These are phyloP conservation scores for Spicauda simplicius DNA, from an alignment of 2,888 invertebrate genomes.

Conservation along the genomic window DNA sequence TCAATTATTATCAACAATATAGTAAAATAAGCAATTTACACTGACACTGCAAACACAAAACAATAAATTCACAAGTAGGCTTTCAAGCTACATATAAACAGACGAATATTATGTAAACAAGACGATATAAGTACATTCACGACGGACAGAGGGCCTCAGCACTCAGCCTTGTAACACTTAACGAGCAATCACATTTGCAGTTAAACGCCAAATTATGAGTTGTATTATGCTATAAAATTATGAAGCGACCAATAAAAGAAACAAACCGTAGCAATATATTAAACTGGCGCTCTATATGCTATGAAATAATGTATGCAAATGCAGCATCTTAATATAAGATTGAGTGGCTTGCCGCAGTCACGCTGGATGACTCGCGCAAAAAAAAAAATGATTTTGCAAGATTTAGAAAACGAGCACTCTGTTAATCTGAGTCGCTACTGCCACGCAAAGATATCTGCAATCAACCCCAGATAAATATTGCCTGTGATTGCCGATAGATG, in stretches of 20 bases:
- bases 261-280: conserved; percentile 1
- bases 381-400: no score
- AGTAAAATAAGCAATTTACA: no score
- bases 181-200: conserved; percentile 70
- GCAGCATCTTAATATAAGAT: no score
- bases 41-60: background rate
- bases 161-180: conserved; percentile 62
- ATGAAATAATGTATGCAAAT: no score
- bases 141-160: conserved; percentile 45
- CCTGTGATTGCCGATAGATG: no score
- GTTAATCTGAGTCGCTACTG: no score
- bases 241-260: conserved; percentile 22
- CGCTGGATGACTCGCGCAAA: no score
- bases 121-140: conserved; percentile 47
- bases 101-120: conserved; percentile 36
- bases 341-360: no score
- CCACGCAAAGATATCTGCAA: no score
- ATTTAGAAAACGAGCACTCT: no score
- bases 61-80: background rate
- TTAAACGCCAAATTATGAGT: conserved; percentile 64
- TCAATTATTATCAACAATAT: no score
- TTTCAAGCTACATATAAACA: background rate
- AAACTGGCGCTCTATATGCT: background rate
- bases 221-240: conserved; percentile 42
- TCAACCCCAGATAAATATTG: no score